phyloP scores from a whole-genome alignment of 2,113 vertebrate species.

The Caretta caretta region DNA sequence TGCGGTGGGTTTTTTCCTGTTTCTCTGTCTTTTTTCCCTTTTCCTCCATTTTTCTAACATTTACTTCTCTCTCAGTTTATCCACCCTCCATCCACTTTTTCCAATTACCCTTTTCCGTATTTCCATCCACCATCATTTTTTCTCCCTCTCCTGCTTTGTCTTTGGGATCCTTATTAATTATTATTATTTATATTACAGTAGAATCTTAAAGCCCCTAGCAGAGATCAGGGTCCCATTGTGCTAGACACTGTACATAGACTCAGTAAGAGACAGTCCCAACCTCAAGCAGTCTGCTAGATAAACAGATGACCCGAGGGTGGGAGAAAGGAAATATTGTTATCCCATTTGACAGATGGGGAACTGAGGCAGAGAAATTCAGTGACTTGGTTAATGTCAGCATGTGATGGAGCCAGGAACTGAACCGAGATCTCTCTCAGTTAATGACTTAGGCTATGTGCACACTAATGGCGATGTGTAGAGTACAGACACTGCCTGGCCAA shows the following conservation, averaged over 20 bases:
- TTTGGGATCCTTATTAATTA: neutral
- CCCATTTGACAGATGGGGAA: slow-evolving; percentile 18
- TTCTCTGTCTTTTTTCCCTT: neutral
- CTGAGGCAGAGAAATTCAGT: neutral
- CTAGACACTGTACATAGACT: neutral
- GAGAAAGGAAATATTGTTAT: slow-evolving; percentile 12
- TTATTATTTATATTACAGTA: neutral
- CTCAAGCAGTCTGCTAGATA: neutral
- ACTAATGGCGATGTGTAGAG: too few relatives aligned
- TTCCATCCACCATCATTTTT: neutral
- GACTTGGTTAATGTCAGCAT: slow-evolving; percentile 21
- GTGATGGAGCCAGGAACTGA: slow-evolving; percentile 31
- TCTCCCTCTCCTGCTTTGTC: neutral
- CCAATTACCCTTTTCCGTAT: neutral
- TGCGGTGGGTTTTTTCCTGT: neutral
- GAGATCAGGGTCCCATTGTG: neutral
- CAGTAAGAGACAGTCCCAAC: neutral
- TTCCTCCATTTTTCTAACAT: neutral
- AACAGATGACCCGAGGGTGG: neutral
- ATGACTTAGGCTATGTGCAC: neutral
- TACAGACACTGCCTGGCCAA: neutral
- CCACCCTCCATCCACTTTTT: neutral
- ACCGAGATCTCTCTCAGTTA: slow-evolving; percentile 42
- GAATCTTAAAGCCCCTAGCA: neutral
- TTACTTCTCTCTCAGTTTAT: neutral